Base-by-base conservation (phyloP, 2,797 vertebrate species). In the Phyllotis vaccarum region DNA sequence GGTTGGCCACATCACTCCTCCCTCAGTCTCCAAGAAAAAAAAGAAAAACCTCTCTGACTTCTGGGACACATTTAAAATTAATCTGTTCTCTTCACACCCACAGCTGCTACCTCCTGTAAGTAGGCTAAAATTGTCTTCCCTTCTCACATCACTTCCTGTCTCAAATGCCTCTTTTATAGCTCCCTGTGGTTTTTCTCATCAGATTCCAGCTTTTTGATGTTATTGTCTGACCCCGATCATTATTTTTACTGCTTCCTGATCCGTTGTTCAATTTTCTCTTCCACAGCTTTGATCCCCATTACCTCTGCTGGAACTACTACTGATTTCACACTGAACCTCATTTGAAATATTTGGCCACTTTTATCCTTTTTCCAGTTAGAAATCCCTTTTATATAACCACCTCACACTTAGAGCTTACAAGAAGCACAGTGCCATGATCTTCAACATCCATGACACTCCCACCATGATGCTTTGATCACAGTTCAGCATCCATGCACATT, bases 41-140 rank as follows among this genome's bases (percentile, higher is more conserved):
- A 87, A 81, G 82, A 75, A n/a, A 31, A n/a, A 37, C 27, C 95
- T 87, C 40, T 95, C 91, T 91, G 93, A 86, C 78, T 93, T 96
- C 97, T 96, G 88, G 93, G 86, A 94, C 94, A 97, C 86, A 89
- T 96, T 97, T 97, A 97, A 97, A 98, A 97, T 98, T 94, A 97
- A 95, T 96, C 94, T 79, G 66, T 93, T 96, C 86, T 94, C 46
- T 97, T 96, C 94, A 96, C 96, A 96, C 97, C 62, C 85, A 94
- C 89, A 94, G 90, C 93, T 97, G 95, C 95, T 95, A 96, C 94
- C 86, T 96, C 86, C 90, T 95, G 95, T 87, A 94, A 94, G 82
- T 66, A 52, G 46, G 80, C 97, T 97, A 97, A 96, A 97, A 96
- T 97, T 97, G 92, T 88, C 95, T 82, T 90, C 93, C 87, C 88